Conservation (phyloP, 2,797 vertebrate genomes). For the Gobio occitaniae region DNA sequence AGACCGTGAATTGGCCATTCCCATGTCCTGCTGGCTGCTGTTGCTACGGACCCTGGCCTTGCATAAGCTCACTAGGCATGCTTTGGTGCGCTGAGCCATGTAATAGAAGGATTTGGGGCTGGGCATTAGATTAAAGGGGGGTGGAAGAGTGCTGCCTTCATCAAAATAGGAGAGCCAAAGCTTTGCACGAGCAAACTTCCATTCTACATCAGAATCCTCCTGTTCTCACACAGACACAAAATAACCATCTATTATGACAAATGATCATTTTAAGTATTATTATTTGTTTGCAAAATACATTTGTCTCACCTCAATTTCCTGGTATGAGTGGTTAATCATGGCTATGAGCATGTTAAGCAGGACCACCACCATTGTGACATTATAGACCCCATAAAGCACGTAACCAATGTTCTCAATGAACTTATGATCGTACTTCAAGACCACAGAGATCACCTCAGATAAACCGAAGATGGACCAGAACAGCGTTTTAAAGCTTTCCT, state of each 20-base stretch:
- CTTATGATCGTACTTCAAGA: constrained; percentile 87
- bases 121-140: constrained; percentile 87
- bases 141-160: constrained; percentile 88
- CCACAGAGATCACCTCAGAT: constrained; percentile 87
- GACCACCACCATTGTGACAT: constrained; percentile 89
- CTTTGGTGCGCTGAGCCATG: constrained; percentile 78
- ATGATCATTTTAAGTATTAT: not conserved
- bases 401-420: constrained; percentile 91
- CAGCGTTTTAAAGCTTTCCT: constrained; percentile 90
- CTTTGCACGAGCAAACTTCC: constrained; percentile 90
- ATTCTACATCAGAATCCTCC: constrained; percentile 90
- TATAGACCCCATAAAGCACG: constrained; percentile 85
- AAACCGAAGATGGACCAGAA: constrained; percentile 91
- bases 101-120: constrained; percentile 89
- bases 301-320: constrained; percentile 86
- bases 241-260: not conserved
- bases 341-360: constrained; percentile 89
- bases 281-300: not conserved
- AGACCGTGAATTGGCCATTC: constrained; percentile 81
- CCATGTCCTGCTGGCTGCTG: constrained; percentile 83
- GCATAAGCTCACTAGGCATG: constrained; percentile 73
- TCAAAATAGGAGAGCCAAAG: constrained; percentile 90
- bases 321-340: constrained; percentile 90
- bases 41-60: constrained; percentile 79
- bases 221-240: constrained; percentile 57